Base-by-base conservation (phyloP, 2,797 vertebrate species). In the Acrocephalus scirpaceus region DNA sequence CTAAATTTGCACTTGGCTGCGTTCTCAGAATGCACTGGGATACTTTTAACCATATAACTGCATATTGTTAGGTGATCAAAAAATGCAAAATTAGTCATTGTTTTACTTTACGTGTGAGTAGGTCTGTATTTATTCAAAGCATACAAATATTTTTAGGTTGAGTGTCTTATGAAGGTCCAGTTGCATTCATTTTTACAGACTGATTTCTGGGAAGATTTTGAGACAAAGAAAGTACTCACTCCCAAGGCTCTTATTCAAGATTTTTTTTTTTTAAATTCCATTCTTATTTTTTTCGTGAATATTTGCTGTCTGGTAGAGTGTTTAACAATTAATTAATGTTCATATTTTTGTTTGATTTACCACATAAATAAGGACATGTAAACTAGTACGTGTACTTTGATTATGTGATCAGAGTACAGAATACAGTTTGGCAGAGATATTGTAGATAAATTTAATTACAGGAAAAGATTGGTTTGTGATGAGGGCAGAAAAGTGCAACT, bases 261-360 rank as follows among this genome's bases (percentile, higher is more conserved):
- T 50, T 53, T 47, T 27, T 65, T 69, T 90, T 18, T 54, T 2
- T 47, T 36, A 36, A 42, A 69, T 84, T 90, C 8, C 5, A 9
- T 61, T 92, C 18, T 65, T 44, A 10, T 3, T 80, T 77, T 87
- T 86, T 90, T 34, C 1, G n/a, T 81, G 2, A 74, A 44, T 93
- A 61, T 74, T 91, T 86, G 40, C 60, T 45, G 18, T 90, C 32
- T 91, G 29, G 30, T 92, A 47, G 42, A 74, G 5, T 73, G 21
- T 84, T 94, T 16, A 78, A 65, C 65, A 91, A 56, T 72, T 87
- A 85, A 91, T 89, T 71, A 53, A 54, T 77, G 81, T 77, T 86
- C 14, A 13, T 75, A 47, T 7, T 65, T 93, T 88, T 74, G 38
- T 92, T 90, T 89, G 45, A 69, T 77, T 88, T 86, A 51, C n/a